These are phyloP conservation scores for Ochropacha duplaris DNA, from an alignment of 2,888 invertebrate species.

Conservation along the genomic window DNA sequence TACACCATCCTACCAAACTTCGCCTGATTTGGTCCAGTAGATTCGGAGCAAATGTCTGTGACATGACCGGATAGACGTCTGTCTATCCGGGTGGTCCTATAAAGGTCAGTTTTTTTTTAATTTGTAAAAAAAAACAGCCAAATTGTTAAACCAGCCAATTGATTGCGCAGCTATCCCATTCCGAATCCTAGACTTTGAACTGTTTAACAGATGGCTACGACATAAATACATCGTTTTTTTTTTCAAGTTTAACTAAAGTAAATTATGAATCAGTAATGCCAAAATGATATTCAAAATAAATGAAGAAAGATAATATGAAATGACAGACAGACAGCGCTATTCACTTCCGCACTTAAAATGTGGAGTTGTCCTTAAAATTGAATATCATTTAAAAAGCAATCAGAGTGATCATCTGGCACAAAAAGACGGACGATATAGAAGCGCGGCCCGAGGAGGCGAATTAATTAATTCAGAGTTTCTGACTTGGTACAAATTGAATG, in stretches of 20 bases:
- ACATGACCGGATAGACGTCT: too few relatives aligned
- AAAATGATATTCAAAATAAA: background rate
- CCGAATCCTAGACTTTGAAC: too few relatives aligned
- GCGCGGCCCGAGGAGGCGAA: conserved; percentile 7
- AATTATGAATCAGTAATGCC: background rate
- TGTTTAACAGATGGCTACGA: too few relatives aligned
- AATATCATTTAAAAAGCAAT: conserved; percentile 7
- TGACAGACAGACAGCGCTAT: background rate
- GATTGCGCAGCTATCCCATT: too few relatives aligned
- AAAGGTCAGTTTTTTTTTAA: too few relatives aligned
- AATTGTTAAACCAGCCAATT: too few relatives aligned
- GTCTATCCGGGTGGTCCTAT: too few relatives aligned
- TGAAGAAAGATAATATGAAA: background rate
- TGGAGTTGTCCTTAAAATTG: conserved; percentile 3
- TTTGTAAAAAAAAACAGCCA: too few relatives aligned
- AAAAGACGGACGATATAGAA: conserved; percentile 5
- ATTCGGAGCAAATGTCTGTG: too few relatives aligned
- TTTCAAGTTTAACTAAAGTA: background rate
- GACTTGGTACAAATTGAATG: conserved; percentile 10
- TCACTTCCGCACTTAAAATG: background rate
- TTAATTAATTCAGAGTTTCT: conserved; percentile 13
- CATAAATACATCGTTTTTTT: background rate
- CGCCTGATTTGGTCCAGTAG: too few relatives aligned
- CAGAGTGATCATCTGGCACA: conserved; percentile 4
- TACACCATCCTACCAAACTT: too few relatives aligned